These are phyloP conservation scores for Ornithoptera priamus DNA, from an alignment of 2,888 invertebrate species.

Conservation along the genomic window DNA sequence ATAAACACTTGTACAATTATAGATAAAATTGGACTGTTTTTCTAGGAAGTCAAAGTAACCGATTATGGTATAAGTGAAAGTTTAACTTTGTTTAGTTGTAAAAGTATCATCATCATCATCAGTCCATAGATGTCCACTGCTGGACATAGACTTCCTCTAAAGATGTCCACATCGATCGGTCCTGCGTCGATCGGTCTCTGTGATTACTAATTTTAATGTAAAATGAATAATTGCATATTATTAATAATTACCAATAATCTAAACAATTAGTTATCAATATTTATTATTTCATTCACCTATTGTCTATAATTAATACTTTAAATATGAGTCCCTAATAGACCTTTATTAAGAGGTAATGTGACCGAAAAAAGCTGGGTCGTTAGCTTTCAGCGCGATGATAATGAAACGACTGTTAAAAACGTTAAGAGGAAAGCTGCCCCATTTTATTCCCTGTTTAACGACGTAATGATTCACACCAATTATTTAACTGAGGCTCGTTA, in stretches of 20 bases:
- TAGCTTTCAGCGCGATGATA: conserved; percentile 10
- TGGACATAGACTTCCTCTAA: background rate
- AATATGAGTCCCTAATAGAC: background rate
- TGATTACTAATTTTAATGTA: background rate
- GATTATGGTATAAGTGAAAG: no score
- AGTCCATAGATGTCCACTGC: no score
- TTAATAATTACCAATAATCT: background rate
- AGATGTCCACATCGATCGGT: background rate
- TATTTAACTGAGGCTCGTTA: conserved; percentile 12
- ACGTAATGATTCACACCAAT: conserved; percentile 18
- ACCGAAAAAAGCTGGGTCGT: conserved; percentile 3
- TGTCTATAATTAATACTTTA: background rate
- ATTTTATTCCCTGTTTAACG: conserved; percentile 1
- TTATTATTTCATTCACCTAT: background rate
- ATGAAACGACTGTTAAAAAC: conserved; percentile 4
- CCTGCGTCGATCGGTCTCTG: background rate
- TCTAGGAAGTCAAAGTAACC: no score
- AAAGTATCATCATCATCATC: no score
- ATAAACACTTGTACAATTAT: no score
- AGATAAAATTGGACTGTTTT: no score
- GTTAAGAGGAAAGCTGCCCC: conserved; percentile 1
- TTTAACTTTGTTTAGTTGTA: no score
- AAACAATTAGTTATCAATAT: background rate
- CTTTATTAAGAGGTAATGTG: background rate
- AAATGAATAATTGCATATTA: background rate